Conservation (phyloP, 2,113 vertebrate genomes). For the Silurus asotus region DNA sequence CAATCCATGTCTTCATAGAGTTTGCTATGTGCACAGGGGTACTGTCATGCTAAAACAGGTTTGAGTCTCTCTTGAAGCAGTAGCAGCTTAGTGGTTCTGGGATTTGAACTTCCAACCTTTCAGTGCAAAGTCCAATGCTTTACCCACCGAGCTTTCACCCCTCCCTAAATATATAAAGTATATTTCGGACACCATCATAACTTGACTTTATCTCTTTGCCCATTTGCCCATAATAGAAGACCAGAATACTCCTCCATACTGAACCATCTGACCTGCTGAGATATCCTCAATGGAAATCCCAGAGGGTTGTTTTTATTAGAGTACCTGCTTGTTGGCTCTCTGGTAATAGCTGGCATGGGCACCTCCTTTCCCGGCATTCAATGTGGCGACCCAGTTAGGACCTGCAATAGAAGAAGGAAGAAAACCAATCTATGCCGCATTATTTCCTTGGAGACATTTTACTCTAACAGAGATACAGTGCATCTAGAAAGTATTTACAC, state of each 20-base stretch:
- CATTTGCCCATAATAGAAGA: neutral
- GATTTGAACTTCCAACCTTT: too few relatives aligned
- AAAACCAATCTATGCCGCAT: neutral
- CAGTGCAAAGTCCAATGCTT: too few relatives aligned
- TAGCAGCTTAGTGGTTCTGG: too few relatives aligned
- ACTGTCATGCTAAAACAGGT: neutral
- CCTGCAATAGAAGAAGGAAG: conserved; percentile 65
- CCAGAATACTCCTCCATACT: neutral
- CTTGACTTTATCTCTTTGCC: neutral
- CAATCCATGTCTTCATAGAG: neutral
- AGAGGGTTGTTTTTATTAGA: neutral
- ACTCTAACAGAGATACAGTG: too few relatives aligned
- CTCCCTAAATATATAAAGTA: neutral
- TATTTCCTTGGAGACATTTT: neutral
- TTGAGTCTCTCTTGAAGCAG: neutral
- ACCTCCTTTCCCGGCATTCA: conserved; percentile 91
- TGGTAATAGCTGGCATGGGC: conserved; percentile 97
- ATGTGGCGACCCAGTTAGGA: conserved; percentile 85
- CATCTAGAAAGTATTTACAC: too few relatives aligned
- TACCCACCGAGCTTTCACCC: too few relatives aligned
- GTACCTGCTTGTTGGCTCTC: conserved; percentile 89
- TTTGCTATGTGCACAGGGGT: neutral
- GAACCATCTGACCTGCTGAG: neutral
- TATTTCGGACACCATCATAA: neutral
- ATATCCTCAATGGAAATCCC: neutral